These are phyloP conservation scores for Galbula dea DNA, from an alignment of 2,113 vertebrate species.

Conservation along the genomic window DNA sequence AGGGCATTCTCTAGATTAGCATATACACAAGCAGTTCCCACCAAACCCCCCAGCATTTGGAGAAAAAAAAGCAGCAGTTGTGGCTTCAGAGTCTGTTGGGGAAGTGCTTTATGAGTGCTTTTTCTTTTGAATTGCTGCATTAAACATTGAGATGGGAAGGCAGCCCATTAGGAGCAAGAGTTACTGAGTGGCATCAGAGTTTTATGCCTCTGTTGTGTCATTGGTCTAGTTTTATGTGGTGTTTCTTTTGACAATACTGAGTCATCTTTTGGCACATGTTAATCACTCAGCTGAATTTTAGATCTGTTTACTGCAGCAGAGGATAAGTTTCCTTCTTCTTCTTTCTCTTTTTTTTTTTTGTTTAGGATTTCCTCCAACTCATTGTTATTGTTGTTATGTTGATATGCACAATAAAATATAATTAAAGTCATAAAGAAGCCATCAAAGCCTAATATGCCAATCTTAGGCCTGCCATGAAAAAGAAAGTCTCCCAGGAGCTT, in stretches of 20 bases:
- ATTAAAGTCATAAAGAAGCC: constrained; percentile 19
- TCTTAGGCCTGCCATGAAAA: background rate
- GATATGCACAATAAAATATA: constrained; percentile 7
- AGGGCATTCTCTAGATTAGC: background rate
- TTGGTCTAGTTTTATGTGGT: background rate
- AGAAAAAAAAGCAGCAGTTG: background rate
- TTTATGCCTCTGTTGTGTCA: no score
- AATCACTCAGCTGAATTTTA: background rate
- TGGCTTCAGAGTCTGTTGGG: background rate
- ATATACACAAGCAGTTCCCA: background rate
- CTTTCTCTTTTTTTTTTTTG: no score
- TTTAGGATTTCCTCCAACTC: background rate
- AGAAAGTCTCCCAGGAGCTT: background rate
- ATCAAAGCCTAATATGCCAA: background rate
- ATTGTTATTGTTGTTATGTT: background rate
- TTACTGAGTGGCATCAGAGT: no score
- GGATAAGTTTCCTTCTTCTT: background rate
- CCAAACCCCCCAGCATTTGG: background rate
- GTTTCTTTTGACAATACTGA: background rate
- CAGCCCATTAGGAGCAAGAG: background rate
- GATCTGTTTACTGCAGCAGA: background rate
- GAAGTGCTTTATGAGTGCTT: background rate
- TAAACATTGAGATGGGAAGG: background rate
- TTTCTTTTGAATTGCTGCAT: background rate
- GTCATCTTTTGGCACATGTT: background rate